Percentiles rank a stretch among this genome's conserved stretches.
These are phyloP conservation scores for Eupithecia tripunctaria DNA, from an alignment of 2,888 invertebrate genomes.

Conservation along the genomic window DNA sequence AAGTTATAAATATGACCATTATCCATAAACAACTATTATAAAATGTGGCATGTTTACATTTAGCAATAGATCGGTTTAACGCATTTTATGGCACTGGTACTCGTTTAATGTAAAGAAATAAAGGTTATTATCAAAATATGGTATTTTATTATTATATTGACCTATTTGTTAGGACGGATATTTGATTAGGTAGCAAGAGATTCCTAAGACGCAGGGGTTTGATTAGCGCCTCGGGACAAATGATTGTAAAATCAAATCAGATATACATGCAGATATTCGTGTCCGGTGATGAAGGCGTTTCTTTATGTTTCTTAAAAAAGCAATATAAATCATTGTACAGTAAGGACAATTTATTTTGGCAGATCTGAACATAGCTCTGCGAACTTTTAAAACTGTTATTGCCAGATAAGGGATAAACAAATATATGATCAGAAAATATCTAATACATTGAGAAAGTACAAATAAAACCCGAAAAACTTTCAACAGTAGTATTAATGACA, in stretches of 20 bases:
- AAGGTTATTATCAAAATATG: conserved; percentile 63
- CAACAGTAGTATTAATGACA: no score
- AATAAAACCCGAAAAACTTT: no score
- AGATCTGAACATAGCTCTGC: no score
- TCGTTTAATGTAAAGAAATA: conserved; percentile 71
- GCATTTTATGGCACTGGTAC: conserved; percentile 71
- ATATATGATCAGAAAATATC: no score
- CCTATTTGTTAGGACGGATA: neutral
- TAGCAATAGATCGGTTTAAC: conserved; percentile 56
- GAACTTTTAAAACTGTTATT: no score
- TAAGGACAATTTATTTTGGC: no score
- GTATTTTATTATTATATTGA: conserved; percentile 37
- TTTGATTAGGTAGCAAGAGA: neutral
- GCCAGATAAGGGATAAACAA: no score
- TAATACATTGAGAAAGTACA: no score
- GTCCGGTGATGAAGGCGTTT: neutral
- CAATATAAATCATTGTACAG: no score
- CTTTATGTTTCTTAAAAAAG: no score
- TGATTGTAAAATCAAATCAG: neutral
- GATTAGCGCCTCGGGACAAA: neutral
- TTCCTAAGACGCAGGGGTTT: neutral
- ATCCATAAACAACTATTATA: neutral
- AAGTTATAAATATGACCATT: neutral
- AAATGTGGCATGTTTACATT: conserved; percentile 46
- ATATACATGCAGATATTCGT: neutral